Evolutionary conservation across 2,888 invertebrate species (phyloP).

Genomic region (Hofmannophila pseudospretella): DNA sequence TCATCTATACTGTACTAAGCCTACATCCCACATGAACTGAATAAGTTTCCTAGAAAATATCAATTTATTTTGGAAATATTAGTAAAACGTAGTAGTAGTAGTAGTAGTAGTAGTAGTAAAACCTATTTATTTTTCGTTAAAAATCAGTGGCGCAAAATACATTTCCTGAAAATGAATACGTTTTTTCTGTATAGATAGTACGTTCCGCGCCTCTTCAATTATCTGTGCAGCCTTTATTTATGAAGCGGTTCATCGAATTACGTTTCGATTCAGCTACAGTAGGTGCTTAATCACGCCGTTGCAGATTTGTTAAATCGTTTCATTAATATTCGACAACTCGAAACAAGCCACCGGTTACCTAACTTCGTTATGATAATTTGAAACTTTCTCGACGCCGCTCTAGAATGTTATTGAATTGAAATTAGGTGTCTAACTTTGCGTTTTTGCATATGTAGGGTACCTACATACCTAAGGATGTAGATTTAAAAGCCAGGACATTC

Average conservation of each 20-base stretch:
- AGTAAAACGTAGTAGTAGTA: no score
- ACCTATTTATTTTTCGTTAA: no score
- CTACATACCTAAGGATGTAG: no score
- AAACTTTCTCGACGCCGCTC: neutral
- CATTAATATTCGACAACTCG: conserved; percentile 4
- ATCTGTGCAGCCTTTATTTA: conserved; percentile 1
- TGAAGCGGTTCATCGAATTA: conserved; percentile 3
- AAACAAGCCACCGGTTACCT: conserved; percentile 4
- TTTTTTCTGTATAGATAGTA: neutral
- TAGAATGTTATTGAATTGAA: conserved; percentile 4
- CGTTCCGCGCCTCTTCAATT: conserved; percentile 2
- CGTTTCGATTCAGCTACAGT: conserved; percentile 1
- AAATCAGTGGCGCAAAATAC: neutral
- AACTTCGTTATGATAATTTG: conserved; percentile 2
- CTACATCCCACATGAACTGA: no score
- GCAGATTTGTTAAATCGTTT: conserved; percentile 2
- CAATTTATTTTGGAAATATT: no score
- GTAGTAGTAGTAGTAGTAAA: no score
- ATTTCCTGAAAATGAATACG: neutral
- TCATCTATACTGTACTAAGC: no score
- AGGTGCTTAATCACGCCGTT: neutral
- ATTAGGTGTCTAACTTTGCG: neutral
- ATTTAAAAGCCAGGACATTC: no score
- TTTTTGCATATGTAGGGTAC: no score
- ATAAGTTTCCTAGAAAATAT: no score